Conservation (phyloP, 2,797 vertebrate species). For the Spinibarbus caldwelli region DNA sequence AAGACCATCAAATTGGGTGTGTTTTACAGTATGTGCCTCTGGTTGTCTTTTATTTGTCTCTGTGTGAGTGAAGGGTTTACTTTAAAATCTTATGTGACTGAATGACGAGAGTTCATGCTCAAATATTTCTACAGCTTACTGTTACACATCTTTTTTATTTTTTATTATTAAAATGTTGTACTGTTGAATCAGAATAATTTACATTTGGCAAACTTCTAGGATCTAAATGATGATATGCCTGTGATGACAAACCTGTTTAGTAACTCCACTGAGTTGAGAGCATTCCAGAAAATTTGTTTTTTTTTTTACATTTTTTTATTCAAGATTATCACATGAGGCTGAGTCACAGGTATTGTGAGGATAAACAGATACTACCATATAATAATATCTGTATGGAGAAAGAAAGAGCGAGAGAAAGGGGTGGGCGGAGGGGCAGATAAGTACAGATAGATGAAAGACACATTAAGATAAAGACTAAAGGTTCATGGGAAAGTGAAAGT, state of each 20-base stretch:
- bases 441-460: neutral
- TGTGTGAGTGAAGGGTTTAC: neutral
- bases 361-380: neutral
- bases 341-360: neutral
- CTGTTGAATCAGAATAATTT: neutral
- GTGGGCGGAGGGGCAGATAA: neutral
- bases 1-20: neutral
- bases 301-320: neutral
- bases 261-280: neutral
- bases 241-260: neutral
- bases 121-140: neutral
- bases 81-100: neutral
- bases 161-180: neutral
- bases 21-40: too few species aligned
- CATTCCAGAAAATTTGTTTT: neutral
- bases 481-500: neutral
- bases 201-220: neutral
- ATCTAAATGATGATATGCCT: neutral
- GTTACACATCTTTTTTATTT: neutral
- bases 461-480: neutral
- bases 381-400: neutral
- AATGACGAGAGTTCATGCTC: neutral
- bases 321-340: neutral
- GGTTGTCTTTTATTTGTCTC: neutral
- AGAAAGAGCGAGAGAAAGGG: neutral